Conservation (phyloP, 2,888 invertebrate genomes). For the Eretmocerus hayati region DNA sequence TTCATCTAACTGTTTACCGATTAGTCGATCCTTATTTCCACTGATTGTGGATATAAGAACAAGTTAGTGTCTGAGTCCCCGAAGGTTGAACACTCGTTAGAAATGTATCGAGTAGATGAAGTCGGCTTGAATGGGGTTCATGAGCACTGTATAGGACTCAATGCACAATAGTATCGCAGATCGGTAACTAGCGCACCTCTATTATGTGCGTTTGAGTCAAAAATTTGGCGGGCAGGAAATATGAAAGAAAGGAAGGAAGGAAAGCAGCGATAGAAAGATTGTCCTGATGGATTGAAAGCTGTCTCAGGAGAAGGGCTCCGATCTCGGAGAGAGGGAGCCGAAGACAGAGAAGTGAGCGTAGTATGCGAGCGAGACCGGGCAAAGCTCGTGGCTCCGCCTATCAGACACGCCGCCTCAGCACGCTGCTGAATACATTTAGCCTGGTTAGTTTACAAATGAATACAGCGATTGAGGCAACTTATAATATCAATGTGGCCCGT, state of each 20-base stretch:
- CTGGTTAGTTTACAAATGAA: slow-evolving; percentile 62
- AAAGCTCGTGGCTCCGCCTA: slow-evolving; percentile 43
- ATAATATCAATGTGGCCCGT: slow-evolving; percentile 65
- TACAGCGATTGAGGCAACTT: slow-evolving; percentile 66
- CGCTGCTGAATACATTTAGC: slow-evolving; percentile 48
- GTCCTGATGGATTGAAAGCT: slow-evolving; percentile 28
- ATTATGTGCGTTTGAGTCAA: not conserved
- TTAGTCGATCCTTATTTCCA: too few relatives aligned
- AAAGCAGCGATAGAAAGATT: slow-evolving; percentile 15
- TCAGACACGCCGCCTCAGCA: slow-evolving; percentile 41
- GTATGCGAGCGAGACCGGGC: slow-evolving; percentile 14
- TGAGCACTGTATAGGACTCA: too few relatives aligned
- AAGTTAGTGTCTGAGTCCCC: too few relatives aligned
- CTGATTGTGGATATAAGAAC: too few relatives aligned
- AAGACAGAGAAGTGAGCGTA: slow-evolving; percentile 25
- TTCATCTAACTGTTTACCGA: too few relatives aligned
- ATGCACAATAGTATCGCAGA: too few relatives aligned
- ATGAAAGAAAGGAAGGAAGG: slow-evolving; percentile 32
- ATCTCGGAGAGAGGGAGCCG: slow-evolving; percentile 35
- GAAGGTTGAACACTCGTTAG: too few relatives aligned
- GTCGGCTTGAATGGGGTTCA: not conserved
- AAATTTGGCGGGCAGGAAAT: slow-evolving; percentile 24
- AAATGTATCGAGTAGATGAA: too few relatives aligned
- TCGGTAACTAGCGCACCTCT: too few relatives aligned
- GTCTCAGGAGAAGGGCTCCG: slow-evolving; percentile 34